These are phyloP conservation scores for Netelia inedita DNA, from an alignment of 2,888 invertebrate genomes.

Conservation along the genomic window DNA sequence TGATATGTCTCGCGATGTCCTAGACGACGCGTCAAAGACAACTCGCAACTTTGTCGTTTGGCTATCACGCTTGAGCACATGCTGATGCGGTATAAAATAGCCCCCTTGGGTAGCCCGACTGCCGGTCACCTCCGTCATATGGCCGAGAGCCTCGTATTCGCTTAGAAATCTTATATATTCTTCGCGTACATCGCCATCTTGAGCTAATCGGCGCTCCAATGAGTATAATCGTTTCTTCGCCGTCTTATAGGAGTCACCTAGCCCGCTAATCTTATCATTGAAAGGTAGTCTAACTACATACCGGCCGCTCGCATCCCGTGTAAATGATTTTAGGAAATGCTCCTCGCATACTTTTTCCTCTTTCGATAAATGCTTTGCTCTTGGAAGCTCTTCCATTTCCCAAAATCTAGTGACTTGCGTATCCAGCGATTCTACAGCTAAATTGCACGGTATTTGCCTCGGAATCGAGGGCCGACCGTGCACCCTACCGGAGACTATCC, in stretches of 20 bases:
- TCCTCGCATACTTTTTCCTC: constrained; percentile 51
- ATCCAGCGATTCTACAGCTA: not conserved
- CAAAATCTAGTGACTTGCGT: constrained; percentile 16
- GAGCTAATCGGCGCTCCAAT: constrained; percentile 35
- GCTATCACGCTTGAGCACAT: constrained; percentile 67
- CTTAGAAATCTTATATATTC: constrained; percentile 34
- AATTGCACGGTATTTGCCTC: not conserved
- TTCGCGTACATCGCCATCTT: not conserved
- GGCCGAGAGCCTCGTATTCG: constrained; percentile 32
- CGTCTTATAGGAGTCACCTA: constrained; percentile 29
- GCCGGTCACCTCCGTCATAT: constrained; percentile 16
- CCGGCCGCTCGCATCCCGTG: constrained; percentile 22
- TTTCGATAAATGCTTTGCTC: not conserved
- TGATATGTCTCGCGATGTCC: constrained; percentile 63
- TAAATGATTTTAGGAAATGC: constrained; percentile 21
- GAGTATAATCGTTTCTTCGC: constrained; percentile 38
- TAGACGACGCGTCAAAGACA: constrained; percentile 75
- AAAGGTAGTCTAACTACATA: constrained; percentile 38
- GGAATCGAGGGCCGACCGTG: not conserved
- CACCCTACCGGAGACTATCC: constrained; percentile 43
- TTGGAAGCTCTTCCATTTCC: constrained; percentile 32
- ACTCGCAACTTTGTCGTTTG: constrained; percentile 73
- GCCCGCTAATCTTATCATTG: constrained; percentile 1
- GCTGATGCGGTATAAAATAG: constrained; percentile 74
- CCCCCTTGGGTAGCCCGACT: not conserved